Evolutionary conservation across 2,113 vertebrate species (phyloP), one percentile per base, ranked within the genome.

Genomic region (Silurus asotus): DNA sequence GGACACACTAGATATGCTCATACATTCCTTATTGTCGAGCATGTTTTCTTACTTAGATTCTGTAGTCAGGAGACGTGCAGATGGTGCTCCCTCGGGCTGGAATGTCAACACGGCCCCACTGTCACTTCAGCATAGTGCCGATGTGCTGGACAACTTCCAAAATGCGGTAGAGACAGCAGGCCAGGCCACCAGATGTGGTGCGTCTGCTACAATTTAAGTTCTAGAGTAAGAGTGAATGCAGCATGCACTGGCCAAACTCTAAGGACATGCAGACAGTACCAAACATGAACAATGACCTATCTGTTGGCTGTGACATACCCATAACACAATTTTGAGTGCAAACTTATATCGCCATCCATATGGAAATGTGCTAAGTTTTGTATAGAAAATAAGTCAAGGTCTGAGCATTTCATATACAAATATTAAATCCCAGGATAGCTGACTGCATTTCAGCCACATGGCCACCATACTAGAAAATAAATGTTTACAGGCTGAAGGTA

Each of bases 141-240:
- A 79, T 10, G 61, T 37, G 51, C 87, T 94, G 93, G 92, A 88
- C 49, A 17, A 45, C 77, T 81, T 92, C 92, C 93, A 94, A 88
- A 88, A 84, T 87, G 88, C 72, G 88, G 88, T 89, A 80, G 90
- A 92, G 90, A 89, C 86, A 87, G 88, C 86, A 89, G 92, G 91
- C 92, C 91, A 86, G 85, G 89, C 84, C 83, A 92, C 92, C 93
- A 94, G 93, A 94, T 93, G 94, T 93, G 90, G 90, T 81, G 84
- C 82, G 81, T 91, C 88, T 80, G 86, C 87, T 83, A 89, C 88
- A 91, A 84, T 82, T 80, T 80, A 9, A 20, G 56, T 48, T 48
- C 56, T 61, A 0, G 2, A 13, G 56, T 9, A 61, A 80, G 56
- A 80, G 19, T 61, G 56, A 80, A 80, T 87, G 67, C 88, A 82